Evolutionary conservation across 2,888 invertebrate genomes (phyloP).

Genomic region (Physocephala rufipes): DNA sequence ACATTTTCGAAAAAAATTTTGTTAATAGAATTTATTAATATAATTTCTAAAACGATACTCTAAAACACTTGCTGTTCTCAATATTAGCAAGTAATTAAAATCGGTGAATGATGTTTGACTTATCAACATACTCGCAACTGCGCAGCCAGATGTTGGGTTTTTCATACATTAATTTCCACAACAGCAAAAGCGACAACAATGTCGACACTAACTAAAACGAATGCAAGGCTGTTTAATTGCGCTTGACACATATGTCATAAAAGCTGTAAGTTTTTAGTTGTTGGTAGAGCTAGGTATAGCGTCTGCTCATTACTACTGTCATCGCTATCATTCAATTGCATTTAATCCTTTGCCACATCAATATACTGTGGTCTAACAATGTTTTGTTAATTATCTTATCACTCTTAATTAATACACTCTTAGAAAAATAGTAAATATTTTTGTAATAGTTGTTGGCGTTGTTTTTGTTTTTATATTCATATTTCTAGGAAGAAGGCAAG

Average conservation of each 20-base stretch:
- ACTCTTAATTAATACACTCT: too few species aligned
- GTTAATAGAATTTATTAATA: conserved; percentile 24
- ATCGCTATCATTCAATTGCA: too few species aligned
- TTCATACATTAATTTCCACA: conserved; percentile 2
- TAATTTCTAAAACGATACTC: conserved; percentile 8
- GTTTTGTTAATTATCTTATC: too few species aligned
- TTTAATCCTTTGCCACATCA: too few species aligned
- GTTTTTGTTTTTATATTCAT: neutral
- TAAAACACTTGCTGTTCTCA: neutral
- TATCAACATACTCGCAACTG: neutral
- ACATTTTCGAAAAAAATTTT: too few species aligned
- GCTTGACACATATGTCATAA: conserved; percentile 33
- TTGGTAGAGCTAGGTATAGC: neutral
- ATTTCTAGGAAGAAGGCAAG: neutral
- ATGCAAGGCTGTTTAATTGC: conserved; percentile 29
- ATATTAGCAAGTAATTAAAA: conserved; percentile 5
- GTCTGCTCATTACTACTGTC: neutral
- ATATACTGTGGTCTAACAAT: too few species aligned
- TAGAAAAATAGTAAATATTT: neutral
- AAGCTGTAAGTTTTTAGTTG: neutral
- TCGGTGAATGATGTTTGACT: conserved; percentile 30
- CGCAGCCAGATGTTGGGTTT: conserved; percentile 20
- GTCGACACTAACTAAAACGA: conserved; percentile 20
- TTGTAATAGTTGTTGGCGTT: neutral
- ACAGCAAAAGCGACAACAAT: conserved; percentile 3